Percentiles rank a stretch among this genome's conserved stretches.
Conservation (phyloP, 2,888 invertebrate species). For the Mechanitis mazaeus region DNA sequence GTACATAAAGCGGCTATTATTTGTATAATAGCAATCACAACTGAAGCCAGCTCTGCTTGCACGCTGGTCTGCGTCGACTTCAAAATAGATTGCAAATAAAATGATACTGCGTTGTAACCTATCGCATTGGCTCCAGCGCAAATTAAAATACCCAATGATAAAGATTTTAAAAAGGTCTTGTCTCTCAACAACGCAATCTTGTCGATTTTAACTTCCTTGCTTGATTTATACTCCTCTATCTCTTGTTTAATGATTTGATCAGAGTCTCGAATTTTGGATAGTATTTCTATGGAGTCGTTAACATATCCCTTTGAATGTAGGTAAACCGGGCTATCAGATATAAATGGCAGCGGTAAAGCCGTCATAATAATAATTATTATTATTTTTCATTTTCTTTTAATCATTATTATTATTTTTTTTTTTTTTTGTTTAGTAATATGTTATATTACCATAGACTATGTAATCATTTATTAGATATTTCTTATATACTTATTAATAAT, state of each 20-base stretch:
- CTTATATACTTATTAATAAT: no score
- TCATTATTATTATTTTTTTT: no score
- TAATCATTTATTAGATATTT: no score
- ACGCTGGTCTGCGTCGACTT: background rate
- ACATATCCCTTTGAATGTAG: slow-evolving; percentile 39
- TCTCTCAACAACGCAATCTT: background rate
- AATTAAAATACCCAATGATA: background rate
- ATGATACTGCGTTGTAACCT: background rate
- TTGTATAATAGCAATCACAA: background rate
- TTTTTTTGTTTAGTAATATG: no score
- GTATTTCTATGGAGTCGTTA: background rate
- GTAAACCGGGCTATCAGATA: slow-evolving; percentile 54
- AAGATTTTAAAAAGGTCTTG: background rate
- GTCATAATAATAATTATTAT: slow-evolving; percentile 17
- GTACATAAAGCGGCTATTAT: background rate
- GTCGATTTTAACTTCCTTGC: background rate
- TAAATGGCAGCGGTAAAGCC: slow-evolving; percentile 40
- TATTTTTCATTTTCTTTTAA: no score
- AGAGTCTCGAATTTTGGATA: background rate
- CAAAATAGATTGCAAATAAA: slow-evolving; percentile 6
- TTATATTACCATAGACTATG: no score
- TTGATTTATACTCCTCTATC: slow-evolving; percentile 2
- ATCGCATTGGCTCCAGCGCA: background rate
- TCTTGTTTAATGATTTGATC: background rate
- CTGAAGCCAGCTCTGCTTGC: background rate